These are phyloP conservation scores for Dinocampus coccinellae DNA, from an alignment of 2,888 invertebrate genomes.

Conservation along the genomic window DNA sequence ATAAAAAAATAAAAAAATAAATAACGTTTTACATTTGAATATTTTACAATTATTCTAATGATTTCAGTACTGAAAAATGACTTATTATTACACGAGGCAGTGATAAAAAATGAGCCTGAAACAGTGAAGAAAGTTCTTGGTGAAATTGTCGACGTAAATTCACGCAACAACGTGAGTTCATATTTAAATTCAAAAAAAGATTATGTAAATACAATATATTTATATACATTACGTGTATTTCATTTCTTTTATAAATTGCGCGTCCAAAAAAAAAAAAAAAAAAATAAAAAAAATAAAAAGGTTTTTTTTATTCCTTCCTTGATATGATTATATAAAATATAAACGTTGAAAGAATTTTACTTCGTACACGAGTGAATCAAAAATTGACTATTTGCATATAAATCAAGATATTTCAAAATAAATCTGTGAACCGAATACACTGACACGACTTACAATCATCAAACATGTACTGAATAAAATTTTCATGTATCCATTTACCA, in stretches of 20 bases:
- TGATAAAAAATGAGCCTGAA: conserved; percentile 80
- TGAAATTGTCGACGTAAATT: conserved; percentile 79
- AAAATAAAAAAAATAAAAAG: too few species aligned
- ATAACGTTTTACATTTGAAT: background rate
- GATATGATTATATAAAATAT: too few species aligned
- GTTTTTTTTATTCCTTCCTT: too few species aligned
- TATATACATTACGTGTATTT: background rate
- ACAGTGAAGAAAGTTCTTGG: conserved; percentile 76
- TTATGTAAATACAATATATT: background rate
- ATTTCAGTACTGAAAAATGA: conserved; percentile 75
- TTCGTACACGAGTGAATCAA: background rate
- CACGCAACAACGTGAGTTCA: conserved; percentile 78
- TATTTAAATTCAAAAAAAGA: conserved; percentile 4
- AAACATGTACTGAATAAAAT: background rate
- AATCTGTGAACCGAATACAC: background rate
- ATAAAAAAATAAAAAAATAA: background rate
- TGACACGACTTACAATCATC: background rate
- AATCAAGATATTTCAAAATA: background rate
- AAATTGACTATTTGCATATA: conserved; percentile 16
- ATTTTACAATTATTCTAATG: background rate
- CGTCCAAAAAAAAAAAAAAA: too few species aligned
- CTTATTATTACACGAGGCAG: conserved; percentile 79
- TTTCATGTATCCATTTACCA: background rate
- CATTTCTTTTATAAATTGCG: conserved; percentile 21
- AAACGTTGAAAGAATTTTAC: background rate